A percentile compares a stretch with the other conserved stretches of the same genome.
Conservation (phyloP, 35 echinoderm and acorn worm species). For the Lytechinus pictus region DNA sequence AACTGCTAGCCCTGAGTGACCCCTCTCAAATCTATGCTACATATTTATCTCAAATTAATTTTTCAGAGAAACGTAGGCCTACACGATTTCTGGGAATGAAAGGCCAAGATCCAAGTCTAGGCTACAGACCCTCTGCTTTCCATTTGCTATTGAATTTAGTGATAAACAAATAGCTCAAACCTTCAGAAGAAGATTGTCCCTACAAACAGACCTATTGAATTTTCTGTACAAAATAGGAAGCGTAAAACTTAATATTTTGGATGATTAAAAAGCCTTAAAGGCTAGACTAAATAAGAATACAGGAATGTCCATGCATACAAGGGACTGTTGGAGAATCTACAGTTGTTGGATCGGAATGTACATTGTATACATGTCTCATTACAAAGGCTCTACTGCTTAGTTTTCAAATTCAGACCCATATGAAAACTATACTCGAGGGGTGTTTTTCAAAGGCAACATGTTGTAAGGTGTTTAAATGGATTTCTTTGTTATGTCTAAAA, state of each 20-base stretch:
- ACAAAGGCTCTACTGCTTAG: not conserved
- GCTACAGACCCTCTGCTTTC: not conserved
- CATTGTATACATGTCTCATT: constrained; percentile 19
- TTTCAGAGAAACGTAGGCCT: too few relatives aligned
- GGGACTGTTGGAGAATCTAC: not conserved
- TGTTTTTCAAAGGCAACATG: too few relatives aligned
- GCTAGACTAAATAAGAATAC: not conserved
- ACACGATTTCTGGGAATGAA: too few relatives aligned
- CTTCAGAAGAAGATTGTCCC: not conserved
- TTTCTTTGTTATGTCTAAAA: too few relatives aligned
- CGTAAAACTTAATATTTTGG: not conserved
- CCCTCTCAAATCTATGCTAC: too few relatives aligned
- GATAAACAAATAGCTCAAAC: not conserved
- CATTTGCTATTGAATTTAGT: not conserved
- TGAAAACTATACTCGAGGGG: not conserved
- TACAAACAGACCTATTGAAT: not conserved
- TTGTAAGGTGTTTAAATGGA: too few relatives aligned
- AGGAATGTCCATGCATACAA: constrained; percentile 11
- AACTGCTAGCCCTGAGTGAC: too few relatives aligned
- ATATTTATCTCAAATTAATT: too few relatives aligned
- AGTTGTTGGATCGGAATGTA: not conserved
- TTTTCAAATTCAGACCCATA: not conserved
- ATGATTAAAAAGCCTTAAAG: not conserved
- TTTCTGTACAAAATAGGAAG: not conserved
- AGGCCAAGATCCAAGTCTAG: not conserved